Evolutionary conservation across 2,888 invertebrate species (phyloP), one percentile per base, ranked within the genome.

Genomic region (Ochropacha duplaris): DNA sequence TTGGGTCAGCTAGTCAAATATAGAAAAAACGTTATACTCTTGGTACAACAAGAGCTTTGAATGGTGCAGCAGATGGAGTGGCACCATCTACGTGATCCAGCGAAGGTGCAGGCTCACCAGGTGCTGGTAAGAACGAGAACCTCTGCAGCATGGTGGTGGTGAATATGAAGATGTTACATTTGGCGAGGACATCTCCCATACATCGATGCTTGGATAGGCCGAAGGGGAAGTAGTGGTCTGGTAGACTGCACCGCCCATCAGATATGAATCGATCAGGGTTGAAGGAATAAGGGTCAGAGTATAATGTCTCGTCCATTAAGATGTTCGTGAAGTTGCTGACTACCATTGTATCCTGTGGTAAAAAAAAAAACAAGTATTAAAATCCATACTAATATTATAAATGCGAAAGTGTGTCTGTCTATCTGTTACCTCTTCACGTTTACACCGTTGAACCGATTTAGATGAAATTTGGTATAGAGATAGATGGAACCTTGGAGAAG

Each of bases 311-410:
- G 68, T 95, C 94, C 94, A 96, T 95, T 52, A 97, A 84, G 66
- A 96, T 94, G 66, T 95, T 95, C 50, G 96, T 95, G 76, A 95
- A 95, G 79, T 96, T 97, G 54, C 94, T 95, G 8, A 97, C 94
- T 1, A 97, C 94, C 95, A 96, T 96, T 4, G 97, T 96, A 68
- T 97, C 95, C 96, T 96, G 82, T n/a, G n/a, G n/a, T n/a, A n/a
- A n/a, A n/a, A n/a, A n/a, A n/a, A n/a, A n/a, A n/a, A n/a, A n/a
- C n/a, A n/a, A n/a, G n/a, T n/a, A n/a, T n/a, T n/a, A n/a, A n/a
- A n/a, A n/a, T n/a, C n/a, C n/a, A n/a, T n/a, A n/a, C n/a, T n/a
- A n/a, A n/a, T n/a, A n/a, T n/a, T n/a, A n/a, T n/a, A n/a, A n/a
- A n/a, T n/a, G n/a, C n/a, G n/a, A n/a, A n/a, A n/a, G n/a, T n/a